phyloP scores from a whole-genome alignment of 2,888 invertebrate species.

The Dendrolimus houi region DNA sequence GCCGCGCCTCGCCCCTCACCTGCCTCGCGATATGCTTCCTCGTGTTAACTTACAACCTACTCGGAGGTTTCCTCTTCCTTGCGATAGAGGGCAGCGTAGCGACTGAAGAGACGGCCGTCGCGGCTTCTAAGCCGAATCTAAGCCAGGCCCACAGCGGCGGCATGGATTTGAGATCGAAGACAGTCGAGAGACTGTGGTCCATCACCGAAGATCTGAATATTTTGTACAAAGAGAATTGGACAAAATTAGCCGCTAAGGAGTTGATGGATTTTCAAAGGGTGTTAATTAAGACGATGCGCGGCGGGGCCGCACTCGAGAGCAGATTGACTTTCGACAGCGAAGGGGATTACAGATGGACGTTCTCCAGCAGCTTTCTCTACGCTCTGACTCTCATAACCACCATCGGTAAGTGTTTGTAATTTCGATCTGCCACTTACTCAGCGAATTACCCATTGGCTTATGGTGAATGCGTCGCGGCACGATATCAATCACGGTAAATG shows the following conservation, averaged over 20 bases:
- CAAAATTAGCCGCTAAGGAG: slow-evolving; percentile 89
- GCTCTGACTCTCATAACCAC: slow-evolving; percentile 96
- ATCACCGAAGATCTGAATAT: slow-evolving; percentile 93
- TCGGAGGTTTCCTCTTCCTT: slow-evolving; percentile 94
- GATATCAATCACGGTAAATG: neutral
- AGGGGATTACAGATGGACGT: slow-evolving; percentile 87
- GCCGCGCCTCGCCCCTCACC: slow-evolving; percentile 79
- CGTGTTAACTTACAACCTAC: slow-evolving; percentile 92
- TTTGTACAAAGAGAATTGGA: slow-evolving; percentile 94
- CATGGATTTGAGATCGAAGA: slow-evolving; percentile 79
- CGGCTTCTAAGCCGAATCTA: slow-evolving; percentile 79
- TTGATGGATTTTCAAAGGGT: slow-evolving; percentile 89
- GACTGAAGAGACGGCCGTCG: slow-evolving; percentile 77
- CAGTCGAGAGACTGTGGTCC: slow-evolving; percentile 89
- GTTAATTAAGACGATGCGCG: slow-evolving; percentile 61
- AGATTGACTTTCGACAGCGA: slow-evolving; percentile 36
- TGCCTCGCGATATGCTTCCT: slow-evolving; percentile 89
- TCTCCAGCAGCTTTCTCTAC: slow-evolving; percentile 94
- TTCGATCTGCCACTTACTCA: neutral
- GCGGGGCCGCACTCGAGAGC: slow-evolving; percentile 51
- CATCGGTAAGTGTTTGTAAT: slow-evolving; percentile 81
- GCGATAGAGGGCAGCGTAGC: slow-evolving; percentile 83
- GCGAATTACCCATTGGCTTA: neutral
- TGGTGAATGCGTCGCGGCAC: neutral
- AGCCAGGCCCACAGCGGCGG: slow-evolving; percentile 69